phyloP scores from a whole-genome alignment of 2,113 vertebrate species.

The Aspidoscelis tigris region DNA sequence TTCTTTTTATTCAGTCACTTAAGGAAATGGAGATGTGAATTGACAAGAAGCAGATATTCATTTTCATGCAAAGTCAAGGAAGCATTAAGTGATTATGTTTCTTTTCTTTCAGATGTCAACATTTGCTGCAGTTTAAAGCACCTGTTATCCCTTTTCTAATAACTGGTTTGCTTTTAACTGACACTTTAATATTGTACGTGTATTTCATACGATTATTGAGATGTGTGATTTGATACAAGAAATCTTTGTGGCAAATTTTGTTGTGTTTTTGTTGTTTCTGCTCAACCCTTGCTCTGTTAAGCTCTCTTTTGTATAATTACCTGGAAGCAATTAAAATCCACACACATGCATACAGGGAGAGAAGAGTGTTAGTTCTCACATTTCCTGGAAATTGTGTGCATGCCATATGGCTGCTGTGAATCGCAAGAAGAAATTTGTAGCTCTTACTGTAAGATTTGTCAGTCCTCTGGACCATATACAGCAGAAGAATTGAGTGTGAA shows the following conservation, averaged over 20 bases:
- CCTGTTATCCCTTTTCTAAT: constrained; percentile 80
- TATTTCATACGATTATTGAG: constrained; percentile 73
- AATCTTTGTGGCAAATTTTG: constrained; percentile 56
- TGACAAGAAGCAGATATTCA: constrained; percentile 76
- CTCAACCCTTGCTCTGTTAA: constrained; percentile 11
- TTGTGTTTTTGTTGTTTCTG: constrained; percentile 39
- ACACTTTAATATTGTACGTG: constrained; percentile 76
- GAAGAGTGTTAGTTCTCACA: neutral
- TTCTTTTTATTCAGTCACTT: constrained; percentile 68
- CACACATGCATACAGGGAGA: neutral
- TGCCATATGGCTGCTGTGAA: neutral
- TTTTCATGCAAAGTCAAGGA: constrained; percentile 73
- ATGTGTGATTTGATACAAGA: constrained; percentile 67
- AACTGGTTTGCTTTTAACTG: constrained; percentile 78
- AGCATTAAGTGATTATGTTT: constrained; percentile 75
- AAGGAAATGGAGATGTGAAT: constrained; percentile 72
- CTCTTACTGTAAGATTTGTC: too few species aligned
- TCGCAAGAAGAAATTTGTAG: too few species aligned
- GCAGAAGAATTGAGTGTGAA: neutral
- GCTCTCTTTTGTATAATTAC: constrained; percentile 30
- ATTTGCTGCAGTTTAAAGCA: constrained; percentile 73
- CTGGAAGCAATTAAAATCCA: neutral
- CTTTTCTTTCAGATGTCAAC: constrained; percentile 77
- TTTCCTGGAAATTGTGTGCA: too few species aligned
- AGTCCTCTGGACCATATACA: neutral